Evolutionary conservation across 2,888 invertebrate genomes (phyloP), one percentile per base, ranked within the genome.

Genomic region (Lordiphosa andalusiaca): DNA sequence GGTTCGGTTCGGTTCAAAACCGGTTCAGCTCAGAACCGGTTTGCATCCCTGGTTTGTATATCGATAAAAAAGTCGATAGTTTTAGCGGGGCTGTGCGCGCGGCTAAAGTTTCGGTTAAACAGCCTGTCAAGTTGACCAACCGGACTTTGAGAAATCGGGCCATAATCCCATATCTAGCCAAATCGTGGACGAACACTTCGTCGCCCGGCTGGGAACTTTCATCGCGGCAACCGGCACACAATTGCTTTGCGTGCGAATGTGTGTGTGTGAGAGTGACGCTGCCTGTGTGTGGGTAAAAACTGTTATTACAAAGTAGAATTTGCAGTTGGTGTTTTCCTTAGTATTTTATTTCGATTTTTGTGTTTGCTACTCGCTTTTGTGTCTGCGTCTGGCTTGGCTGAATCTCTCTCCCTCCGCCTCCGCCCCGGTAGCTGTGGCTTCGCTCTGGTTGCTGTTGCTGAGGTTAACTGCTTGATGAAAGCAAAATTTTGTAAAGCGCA

Each of bases 261-360:
- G n/a, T 39, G n/a, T 39, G 35, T 21, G 38, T 40, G 37, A 33
- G 41, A 21, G 3, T 19, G 50, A 6, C 30, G 3, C 47, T 51
- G 36, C 47, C 13, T 53, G 23, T 47, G 50, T 44, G 47, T 38
- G 44, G 46, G 52, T 44, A 37, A 50, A 50, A 65, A 50, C 21
- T 73, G 59, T 66, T 70, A 54, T 64, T 64, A 53, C 50, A 64
- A 60, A 78, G 61, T 64, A 56, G 50, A 64, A 60, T 64, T 67
- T 60, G 39, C 52, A 58, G 65, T 57, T 57, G 48, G 63, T 42
- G 56, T 59, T 71, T 69, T 50, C 48, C 48, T 71, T 53, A n/a
- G 9, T 48, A 37, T 38, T 39, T 58, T 61, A 49, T 50, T 46
- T 10, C 12, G 10, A 9, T 38, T 42, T 19, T 38, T 6, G n/a